Conservation (phyloP, 64 coral and sea anemone species). For the Cladopsammia gracilis region DNA sequence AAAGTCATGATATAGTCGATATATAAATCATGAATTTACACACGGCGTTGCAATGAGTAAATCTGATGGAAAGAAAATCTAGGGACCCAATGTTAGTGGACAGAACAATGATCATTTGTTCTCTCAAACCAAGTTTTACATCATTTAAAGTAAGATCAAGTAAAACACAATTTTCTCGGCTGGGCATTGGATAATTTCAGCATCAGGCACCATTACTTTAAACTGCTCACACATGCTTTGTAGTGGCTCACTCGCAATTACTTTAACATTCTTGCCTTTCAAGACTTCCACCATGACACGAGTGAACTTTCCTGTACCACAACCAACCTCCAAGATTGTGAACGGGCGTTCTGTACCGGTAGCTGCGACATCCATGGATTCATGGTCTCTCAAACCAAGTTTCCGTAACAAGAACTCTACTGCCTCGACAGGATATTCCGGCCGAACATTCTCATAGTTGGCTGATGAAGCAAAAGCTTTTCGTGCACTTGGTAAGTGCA, state of each 20-base stretch:
- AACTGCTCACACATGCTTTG: conserved; percentile 44
- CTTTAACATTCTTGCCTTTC: background rate
- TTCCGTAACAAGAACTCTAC: background rate
- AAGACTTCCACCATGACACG: conserved; percentile 38
- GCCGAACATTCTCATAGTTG: background rate
- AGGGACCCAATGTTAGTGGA: too few relatives aligned
- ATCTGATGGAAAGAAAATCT: too few relatives aligned
- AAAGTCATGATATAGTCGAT: too few relatives aligned
- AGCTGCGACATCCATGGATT: background rate
- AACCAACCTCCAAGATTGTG: conserved; percentile 50
- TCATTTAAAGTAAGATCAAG: too few relatives aligned
- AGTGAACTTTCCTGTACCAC: conserved; percentile 65
- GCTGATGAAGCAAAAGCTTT: conserved; percentile 6
- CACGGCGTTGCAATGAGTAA: too few relatives aligned
- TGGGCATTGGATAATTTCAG: conserved; percentile 44
- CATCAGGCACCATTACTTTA: conserved; percentile 9
- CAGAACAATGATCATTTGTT: too few relatives aligned
- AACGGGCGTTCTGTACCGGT: background rate
- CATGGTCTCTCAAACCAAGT: background rate
- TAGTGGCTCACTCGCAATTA: conserved; percentile 54
- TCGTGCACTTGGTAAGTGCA: too few relatives aligned
- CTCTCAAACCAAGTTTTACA: too few relatives aligned
- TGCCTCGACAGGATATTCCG: background rate
- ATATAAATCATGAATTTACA: too few relatives aligned
- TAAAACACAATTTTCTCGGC: conserved; percentile 11